Conservation (phyloP, 2,888 invertebrate species). For the Xestoiulus laeticollis region DNA sequence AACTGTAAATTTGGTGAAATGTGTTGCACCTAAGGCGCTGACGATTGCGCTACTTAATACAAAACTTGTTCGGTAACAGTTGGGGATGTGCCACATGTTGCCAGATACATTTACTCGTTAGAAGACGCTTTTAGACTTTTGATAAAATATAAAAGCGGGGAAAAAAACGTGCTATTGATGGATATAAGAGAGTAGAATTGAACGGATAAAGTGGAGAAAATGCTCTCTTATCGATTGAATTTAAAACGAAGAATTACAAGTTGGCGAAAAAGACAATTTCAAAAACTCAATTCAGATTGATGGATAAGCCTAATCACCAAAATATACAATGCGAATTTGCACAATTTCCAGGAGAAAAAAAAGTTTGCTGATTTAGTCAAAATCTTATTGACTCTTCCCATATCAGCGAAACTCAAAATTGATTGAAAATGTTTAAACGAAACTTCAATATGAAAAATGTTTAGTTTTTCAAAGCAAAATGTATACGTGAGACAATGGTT, state of each 20-base stretch:
- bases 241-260: conserved; percentile 42
- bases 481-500: no score
- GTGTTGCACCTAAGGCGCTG: background rate
- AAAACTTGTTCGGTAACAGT: conserved; percentile 4
- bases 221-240: conserved; percentile 28
- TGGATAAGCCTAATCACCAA: conserved; percentile 19
- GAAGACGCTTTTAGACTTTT: background rate
- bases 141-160: background rate
- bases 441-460: background rate
- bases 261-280: conserved; percentile 43
- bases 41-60: background rate
- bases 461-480: background rate
- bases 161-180: background rate
- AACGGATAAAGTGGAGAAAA: background rate
- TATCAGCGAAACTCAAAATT: background rate
- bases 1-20: background rate
- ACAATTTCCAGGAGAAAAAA: background rate
- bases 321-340: conserved; percentile 1
- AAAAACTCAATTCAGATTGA: background rate
- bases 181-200: background rate
- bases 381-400: background rate
- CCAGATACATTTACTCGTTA: conserved; percentile 2
- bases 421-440: background rate
- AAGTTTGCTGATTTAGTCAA: conserved; percentile 22
- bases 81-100: background rate